Evolutionary conservation across 2,113 vertebrate genomes (phyloP), one percentile per base, ranked within the genome.

Genomic region (Tyrannus savana): DNA sequence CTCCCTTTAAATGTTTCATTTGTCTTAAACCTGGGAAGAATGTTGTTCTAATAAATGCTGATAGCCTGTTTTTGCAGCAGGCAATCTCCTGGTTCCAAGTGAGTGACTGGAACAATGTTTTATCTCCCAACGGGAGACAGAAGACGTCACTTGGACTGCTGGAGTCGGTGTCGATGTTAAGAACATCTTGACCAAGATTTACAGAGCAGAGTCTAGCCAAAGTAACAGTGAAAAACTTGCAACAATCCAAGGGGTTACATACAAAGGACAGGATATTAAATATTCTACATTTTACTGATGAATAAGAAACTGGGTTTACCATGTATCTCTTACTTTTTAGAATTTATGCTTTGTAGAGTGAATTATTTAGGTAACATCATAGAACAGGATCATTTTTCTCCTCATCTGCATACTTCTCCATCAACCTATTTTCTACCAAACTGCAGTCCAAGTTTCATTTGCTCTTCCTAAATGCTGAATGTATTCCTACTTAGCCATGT

Each of bases 1-100:
- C 95, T 92, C 64, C 60, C 88, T 81, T 91, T 68, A 84, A 84
- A 84, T 15, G 25, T 92, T 97, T 74, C 47, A 93, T 92, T 96
- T 79, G 33, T 49, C 77, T 87, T 67, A 90, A 91, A 85, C 35
- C 56, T 75, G 44, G 72, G 73, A 81, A 85, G 6, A 28, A 30
- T 64, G 41, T 71, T 33, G 2, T 15, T 76, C 59, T 96, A 97
- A 95, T 93, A 95, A 95, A 95, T 75, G 73, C 53, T 72, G 93
- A 94, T 71, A 63, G 50, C 19, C 22, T 89, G 41, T 31, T 75
- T 94, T 81, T 92, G 85, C 63, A 94, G 88, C 58, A 89, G 80
- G 92, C 71, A 94, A 93, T 94, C 78, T 96, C 68, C 87, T 35
- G 39, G 81, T 77, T 95, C 58, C 83, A 87, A 60, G 50, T 6